Evolutionary conservation across 2,888 invertebrate species (phyloP).

Genomic region (Limnephilus rhombicus): DNA sequence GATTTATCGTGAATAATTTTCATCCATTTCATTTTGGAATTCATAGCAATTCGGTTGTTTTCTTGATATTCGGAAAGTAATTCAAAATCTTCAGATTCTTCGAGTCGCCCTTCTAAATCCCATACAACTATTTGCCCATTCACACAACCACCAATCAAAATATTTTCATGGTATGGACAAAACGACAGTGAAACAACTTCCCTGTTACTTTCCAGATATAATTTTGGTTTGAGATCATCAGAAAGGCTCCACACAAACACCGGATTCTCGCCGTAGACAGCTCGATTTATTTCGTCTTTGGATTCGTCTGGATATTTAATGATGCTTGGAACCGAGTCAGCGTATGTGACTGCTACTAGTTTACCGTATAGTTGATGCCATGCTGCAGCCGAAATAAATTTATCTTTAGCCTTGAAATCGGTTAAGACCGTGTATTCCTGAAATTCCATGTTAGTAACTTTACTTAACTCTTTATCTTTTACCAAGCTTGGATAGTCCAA

Average conservation of each 20-base stretch:
- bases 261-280: slow-evolving; percentile 81
- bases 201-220: slow-evolving; percentile 82
- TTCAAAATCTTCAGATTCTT: slow-evolving; percentile 80
- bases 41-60: slow-evolving; percentile 80
- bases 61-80: slow-evolving; percentile 81
- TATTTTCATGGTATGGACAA: slow-evolving; percentile 83
- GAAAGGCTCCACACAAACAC: slow-evolving; percentile 87
- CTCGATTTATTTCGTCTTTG: slow-evolving; percentile 76
- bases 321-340: slow-evolving; percentile 77
- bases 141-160: slow-evolving; percentile 84
- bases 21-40: slow-evolving; percentile 83
- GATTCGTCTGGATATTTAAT: slow-evolving; percentile 67
- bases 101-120: slow-evolving; percentile 82
- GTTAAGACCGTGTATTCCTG: slow-evolving; percentile 82
- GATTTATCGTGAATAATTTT: slow-evolving; percentile 79
- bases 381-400: slow-evolving; percentile 80
- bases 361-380: slow-evolving; percentile 88
- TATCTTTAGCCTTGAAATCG: slow-evolving; percentile 82
- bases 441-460: slow-evolving; percentile 71
- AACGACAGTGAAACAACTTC: slow-evolving; percentile 83
- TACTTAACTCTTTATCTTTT: slow-evolving; percentile 67
- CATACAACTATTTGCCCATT: slow-evolving; percentile 86
- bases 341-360: slow-evolving; percentile 82
- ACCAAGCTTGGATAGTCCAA: slow-evolving; percentile 80
- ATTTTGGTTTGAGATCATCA: slow-evolving; percentile 83